Evolutionary conservation across 2,113 vertebrate species (phyloP).

Genomic region (Onychostoma macrolepis): DNA sequence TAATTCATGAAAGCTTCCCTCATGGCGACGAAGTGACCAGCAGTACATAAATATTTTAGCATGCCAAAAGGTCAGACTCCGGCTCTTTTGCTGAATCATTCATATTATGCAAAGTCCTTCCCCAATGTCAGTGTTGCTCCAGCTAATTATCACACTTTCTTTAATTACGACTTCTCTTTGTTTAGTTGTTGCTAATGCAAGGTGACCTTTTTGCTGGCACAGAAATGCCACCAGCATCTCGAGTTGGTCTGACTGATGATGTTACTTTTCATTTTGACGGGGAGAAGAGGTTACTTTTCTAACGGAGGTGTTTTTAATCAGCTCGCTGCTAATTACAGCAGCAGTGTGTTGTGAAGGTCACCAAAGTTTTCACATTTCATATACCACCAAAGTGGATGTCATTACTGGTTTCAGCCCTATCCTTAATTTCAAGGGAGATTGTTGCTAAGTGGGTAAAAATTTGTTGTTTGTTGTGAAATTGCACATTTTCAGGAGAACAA

Average conservation of each 20-base stretch:
- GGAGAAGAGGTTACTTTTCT: slow-evolving; percentile 47
- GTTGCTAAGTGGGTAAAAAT: slow-evolving; percentile 47
- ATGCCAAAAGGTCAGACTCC: slow-evolving; percentile 58
- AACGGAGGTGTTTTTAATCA: slow-evolving; percentile 7
- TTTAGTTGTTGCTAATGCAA: slow-evolving; percentile 63
- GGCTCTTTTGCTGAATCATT: slow-evolving; percentile 68
- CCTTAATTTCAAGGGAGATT: slow-evolving; percentile 27
- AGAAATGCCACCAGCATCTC: slow-evolving; percentile 69
- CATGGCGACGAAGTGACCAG: slow-evolving; percentile 61
- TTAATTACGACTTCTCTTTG: slow-evolving; percentile 71
- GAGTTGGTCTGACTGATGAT: slow-evolving; percentile 64
- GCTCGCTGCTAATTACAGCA: slow-evolving; percentile 71
- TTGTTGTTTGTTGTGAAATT: background rate
- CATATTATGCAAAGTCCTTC: slow-evolving; percentile 62
- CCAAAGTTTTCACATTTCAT: slow-evolving; percentile 20
- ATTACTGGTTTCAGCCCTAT: slow-evolving; percentile 2
- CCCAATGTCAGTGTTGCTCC: slow-evolving; percentile 62
- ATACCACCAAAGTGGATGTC: slow-evolving; percentile 50
- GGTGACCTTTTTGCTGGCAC: slow-evolving; percentile 73
- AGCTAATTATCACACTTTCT: slow-evolving; percentile 73
- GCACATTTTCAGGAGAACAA: background rate
- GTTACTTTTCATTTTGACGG: slow-evolving; percentile 64
- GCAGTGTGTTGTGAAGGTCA: slow-evolving; percentile 73
- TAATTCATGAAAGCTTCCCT: slow-evolving; percentile 64
- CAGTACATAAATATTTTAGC: slow-evolving; percentile 68